Percentiles rank a stretch among this genome's conserved stretches.
These are phyloP conservation scores for Athene noctua DNA, from an alignment of 2,113 vertebrate species.

Conservation along the genomic window DNA sequence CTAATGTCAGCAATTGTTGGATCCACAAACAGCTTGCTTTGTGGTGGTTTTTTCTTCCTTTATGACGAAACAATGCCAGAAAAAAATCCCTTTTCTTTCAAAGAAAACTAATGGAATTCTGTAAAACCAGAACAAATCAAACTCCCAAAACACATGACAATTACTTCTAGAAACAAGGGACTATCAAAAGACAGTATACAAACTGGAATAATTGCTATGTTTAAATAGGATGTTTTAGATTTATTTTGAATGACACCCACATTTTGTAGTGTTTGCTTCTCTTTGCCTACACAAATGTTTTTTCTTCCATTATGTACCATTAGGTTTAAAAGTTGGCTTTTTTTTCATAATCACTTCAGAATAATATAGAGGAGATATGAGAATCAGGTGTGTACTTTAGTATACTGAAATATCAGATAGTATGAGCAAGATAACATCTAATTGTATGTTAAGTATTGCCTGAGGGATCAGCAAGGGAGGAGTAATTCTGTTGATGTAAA, in stretches of 20 bases:
- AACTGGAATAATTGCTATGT: background rate
- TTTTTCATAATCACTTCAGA: background rate
- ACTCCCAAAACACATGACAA: background rate
- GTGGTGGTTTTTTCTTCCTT: background rate
- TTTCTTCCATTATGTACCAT: background rate
- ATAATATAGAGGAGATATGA: background rate
- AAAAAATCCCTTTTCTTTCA: background rate
- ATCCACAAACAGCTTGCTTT: background rate
- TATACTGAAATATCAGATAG: constrained; percentile 15
- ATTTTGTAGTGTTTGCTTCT: background rate
- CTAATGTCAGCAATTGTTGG: background rate
- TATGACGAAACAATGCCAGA: background rate
- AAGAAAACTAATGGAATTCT: background rate
- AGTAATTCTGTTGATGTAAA: constrained; percentile 27
- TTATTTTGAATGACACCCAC: background rate
- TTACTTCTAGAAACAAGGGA: background rate
- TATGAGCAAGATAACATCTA: constrained; percentile 22
- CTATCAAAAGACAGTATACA: background rate
- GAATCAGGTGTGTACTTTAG: background rate
- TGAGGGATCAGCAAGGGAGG: constrained; percentile 33
- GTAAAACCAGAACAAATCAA: background rate
- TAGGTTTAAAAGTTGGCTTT: background rate
- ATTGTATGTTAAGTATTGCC: constrained; percentile 5
- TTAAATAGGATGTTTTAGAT: background rate
- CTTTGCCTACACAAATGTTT: background rate